Evolutionary conservation across 2,797 vertebrate species (phyloP).

Genomic region (Phataginus tetradactyla): DNA sequence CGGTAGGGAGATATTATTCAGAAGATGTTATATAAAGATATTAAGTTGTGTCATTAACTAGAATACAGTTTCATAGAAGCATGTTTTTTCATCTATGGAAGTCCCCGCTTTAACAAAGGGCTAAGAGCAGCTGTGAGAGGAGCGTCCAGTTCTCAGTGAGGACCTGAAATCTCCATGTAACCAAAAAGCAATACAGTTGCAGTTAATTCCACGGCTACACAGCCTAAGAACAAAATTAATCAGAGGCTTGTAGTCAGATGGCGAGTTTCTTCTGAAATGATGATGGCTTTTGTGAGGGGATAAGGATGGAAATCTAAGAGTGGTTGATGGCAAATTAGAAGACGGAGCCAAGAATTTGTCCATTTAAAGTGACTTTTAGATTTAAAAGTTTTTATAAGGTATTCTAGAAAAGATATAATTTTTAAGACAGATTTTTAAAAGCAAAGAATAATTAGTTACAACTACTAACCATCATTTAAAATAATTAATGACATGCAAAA

Average conservation of each 20-base stretch:
- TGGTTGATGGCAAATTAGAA: background rate
- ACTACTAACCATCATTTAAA: slow-evolving; percentile 16
- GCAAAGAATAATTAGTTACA: slow-evolving; percentile 21
- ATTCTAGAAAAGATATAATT: slow-evolving; percentile 36
- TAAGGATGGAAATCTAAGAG: background rate
- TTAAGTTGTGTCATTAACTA: background rate
- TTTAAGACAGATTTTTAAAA: slow-evolving; percentile 58
- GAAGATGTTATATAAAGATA: background rate
- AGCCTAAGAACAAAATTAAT: background rate
- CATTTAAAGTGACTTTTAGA: slow-evolving; percentile 23
- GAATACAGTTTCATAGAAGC: background rate
- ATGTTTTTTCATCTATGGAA: background rate
- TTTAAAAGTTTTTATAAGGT: slow-evolving; percentile 42
- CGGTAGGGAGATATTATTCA: background rate
- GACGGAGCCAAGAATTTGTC: slow-evolving; percentile 39
- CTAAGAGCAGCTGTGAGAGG: background rate
- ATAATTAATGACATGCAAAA: slow-evolving; percentile 31
- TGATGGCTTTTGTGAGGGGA: background rate
- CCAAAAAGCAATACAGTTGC: background rate
- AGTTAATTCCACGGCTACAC: background rate
- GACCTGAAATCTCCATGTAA: background rate
- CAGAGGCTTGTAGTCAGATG: background rate
- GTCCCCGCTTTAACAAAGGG: background rate
- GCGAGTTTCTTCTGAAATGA: slow-evolving; percentile 3
- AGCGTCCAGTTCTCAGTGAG: background rate